These are phyloP conservation scores for Acanthacorydalis orientalis DNA, from an alignment of 2,888 invertebrate genomes.

Conservation along the genomic window DNA sequence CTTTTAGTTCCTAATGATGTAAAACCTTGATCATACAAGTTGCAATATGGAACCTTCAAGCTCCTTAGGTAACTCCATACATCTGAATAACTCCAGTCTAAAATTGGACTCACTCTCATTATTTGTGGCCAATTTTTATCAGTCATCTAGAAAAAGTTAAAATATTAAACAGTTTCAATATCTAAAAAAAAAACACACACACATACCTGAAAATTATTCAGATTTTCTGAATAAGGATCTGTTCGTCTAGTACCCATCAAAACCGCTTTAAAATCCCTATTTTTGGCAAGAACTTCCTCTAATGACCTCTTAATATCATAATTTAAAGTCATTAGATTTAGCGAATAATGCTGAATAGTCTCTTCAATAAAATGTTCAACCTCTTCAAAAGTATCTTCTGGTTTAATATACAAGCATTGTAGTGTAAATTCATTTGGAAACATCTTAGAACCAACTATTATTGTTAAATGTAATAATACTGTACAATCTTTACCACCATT, in stretches of 20 bases:
- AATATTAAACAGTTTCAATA: neutral
- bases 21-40: slow-evolving; percentile 79
- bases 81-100: slow-evolving; percentile 84
- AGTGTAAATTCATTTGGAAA: slow-evolving; percentile 23
- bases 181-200: neutral
- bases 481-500: slow-evolving; percentile 99
- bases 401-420: slow-evolving; percentile 65
- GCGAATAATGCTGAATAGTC: slow-evolving; percentile 50
- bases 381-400: slow-evolving; percentile 68
- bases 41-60: slow-evolving; percentile 75
- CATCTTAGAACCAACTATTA: slow-evolving; percentile 27
- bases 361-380: slow-evolving; percentile 67
- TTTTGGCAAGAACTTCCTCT: slow-evolving; percentile 36
- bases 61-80: slow-evolving; percentile 79
- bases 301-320: slow-evolving; percentile 61
- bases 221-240: slow-evolving; percentile 62
- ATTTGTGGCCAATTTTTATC: slow-evolving; percentile 82
- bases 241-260: slow-evolving; percentile 83
- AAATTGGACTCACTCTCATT: slow-evolving; percentile 73
- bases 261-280: slow-evolving; percentile 54
- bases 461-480: slow-evolving; percentile 59
- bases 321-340: slow-evolving; percentile 49
- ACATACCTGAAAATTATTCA: slow-evolving; percentile 51
- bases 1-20: slow-evolving; percentile 73
- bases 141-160: slow-evolving; percentile 44